Conservation (phyloP, 2,888 invertebrate species). For the Tholera decimalis region DNA sequence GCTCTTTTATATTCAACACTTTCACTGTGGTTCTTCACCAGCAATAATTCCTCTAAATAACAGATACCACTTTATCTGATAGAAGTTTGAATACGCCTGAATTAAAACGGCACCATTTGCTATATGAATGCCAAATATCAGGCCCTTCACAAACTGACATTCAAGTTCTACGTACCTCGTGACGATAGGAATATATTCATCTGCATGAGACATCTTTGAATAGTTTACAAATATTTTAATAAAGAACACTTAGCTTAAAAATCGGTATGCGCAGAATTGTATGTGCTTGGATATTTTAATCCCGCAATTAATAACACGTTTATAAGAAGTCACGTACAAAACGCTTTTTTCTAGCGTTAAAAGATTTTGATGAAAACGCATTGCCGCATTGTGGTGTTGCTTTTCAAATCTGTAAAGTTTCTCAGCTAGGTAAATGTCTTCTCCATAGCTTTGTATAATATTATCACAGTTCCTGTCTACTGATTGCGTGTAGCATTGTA, state of each 20-base stretch:
- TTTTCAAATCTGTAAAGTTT: background rate
- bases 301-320: too few relatives aligned
- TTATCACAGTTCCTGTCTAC: background rate
- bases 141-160: conserved; percentile 61
- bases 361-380: background rate
- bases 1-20: background rate
- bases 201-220: conserved; percentile 53
- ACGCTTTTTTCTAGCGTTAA: background rate
- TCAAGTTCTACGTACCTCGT: conserved; percentile 53
- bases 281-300: background rate
- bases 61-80: conserved; percentile 10
- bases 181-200: conserved; percentile 53
- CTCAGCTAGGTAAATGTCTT: too few relatives aligned
- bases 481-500: conserved; percentile 14
- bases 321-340: background rate
- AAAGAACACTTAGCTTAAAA: conserved; percentile 17
- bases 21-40: background rate
- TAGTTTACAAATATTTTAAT: conserved; percentile 40
- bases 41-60: background rate
- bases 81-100: conserved; percentile 30
- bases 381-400: background rate
- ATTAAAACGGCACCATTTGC: conserved; percentile 50
- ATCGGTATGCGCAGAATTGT: conserved; percentile 3
- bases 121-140: conserved; percentile 60
- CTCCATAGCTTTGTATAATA: background rate